Evolutionary conservation across 1,140 invertebrate genomes (phyloP).

Genomic region (Drosophila littoralis): DNA sequence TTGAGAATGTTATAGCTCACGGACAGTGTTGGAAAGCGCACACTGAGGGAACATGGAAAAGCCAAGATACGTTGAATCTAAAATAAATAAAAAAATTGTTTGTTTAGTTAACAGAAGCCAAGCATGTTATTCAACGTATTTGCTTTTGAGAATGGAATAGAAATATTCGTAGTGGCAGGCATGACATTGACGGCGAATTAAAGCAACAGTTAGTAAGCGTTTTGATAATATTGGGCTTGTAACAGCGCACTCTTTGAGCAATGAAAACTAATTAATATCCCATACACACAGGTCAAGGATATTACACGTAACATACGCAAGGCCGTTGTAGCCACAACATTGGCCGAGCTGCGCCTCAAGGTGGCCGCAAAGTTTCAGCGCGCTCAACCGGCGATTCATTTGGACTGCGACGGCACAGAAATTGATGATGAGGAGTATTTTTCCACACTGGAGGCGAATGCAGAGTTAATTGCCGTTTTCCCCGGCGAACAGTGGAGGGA

Average conservation of each 20-base stretch:
- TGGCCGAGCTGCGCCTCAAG: slow-evolving; percentile 90
- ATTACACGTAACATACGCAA: slow-evolving; percentile 90
- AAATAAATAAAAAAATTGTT: no score
- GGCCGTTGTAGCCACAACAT: slow-evolving; percentile 90
- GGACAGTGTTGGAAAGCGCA: no score
- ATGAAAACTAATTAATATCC: slow-evolving; percentile 30
- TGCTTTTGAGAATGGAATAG: no score
- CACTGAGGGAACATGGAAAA: no score
- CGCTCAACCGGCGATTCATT: slow-evolving; percentile 88
- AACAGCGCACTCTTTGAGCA: background rate
- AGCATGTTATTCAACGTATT: no score
- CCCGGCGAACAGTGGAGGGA: slow-evolving; percentile 90
- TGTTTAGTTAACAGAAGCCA: no score
- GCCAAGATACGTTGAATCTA: no score
- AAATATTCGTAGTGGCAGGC: background rate
- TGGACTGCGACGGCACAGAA: slow-evolving; percentile 94
- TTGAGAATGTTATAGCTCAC: background rate
- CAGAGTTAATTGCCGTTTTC: slow-evolving; percentile 91
- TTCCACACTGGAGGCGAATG: slow-evolving; percentile 92
- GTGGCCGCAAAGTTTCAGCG: slow-evolving; percentile 88
- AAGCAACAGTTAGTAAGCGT: background rate
- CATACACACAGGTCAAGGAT: slow-evolving; percentile 85
- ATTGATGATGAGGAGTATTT: slow-evolving; percentile 96
- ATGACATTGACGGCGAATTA: background rate
- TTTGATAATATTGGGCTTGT: slow-evolving; percentile 2